Evolutionary conservation across 2,113 vertebrate genomes (phyloP).

Genomic region (Thinocorus orbignyianus): DNA sequence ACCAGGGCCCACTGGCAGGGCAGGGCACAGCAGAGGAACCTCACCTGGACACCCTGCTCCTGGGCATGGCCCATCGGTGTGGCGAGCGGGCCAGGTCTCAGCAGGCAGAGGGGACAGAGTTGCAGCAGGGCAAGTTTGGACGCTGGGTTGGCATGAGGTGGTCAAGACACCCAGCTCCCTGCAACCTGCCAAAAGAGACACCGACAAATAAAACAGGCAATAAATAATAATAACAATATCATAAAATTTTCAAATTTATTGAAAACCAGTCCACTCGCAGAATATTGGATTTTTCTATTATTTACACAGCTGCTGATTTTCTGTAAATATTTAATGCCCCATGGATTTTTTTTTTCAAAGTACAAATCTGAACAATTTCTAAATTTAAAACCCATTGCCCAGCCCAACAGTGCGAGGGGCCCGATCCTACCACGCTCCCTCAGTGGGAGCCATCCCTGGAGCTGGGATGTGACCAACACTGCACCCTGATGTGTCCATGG

Average conservation of each 20-base stretch:
- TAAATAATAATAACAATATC: conserved; percentile 71
- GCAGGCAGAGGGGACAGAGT: not conserved
- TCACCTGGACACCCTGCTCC: rapidly evolving
- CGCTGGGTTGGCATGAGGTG: not conserved
- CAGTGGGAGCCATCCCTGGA: rapidly evolving
- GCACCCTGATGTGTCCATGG: rapidly evolving
- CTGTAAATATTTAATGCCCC: conserved; percentile 68
- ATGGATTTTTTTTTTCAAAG: conserved; percentile 64
- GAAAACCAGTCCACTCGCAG: conserved; percentile 22
- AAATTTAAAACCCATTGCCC: conserved; percentile 18
- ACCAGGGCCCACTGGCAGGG: rapidly evolving
- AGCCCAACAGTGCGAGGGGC: rapidly evolving
- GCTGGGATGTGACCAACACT: rapidly evolving
- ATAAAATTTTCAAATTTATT: conserved; percentile 70
- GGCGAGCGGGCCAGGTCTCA: rapidly evolving
- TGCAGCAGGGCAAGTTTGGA: not conserved
- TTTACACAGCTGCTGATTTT: conserved; percentile 66
- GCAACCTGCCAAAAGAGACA: not conserved
- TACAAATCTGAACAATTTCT: conserved; percentile 63
- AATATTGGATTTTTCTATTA: conserved; percentile 60
- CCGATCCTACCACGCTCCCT: not conserved
- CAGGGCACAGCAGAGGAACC: not conserved
- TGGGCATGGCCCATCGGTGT: rapidly evolving
- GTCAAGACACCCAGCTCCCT: not conserved
- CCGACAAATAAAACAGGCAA: conserved; percentile 57